Conservation (phyloP, 2,888 invertebrate species). For the Acrocyrtus sp. region DNA sequence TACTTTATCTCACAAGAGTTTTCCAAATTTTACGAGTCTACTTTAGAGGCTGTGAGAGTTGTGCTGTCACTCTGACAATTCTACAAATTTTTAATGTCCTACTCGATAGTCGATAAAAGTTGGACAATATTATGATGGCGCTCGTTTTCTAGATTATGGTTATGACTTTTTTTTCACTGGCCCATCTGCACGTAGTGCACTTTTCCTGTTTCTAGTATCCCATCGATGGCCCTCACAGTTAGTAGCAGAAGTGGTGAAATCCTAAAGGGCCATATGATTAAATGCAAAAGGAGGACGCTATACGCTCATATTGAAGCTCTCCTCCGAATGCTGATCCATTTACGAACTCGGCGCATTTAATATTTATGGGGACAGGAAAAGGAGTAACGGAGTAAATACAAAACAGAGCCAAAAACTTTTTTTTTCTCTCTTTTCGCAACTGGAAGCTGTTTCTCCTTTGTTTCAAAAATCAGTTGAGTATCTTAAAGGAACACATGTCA, state of each 20-base stretch:
- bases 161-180: constrained; percentile 33
- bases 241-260: no score
- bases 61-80: constrained; percentile 3
- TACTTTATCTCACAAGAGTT: no score
- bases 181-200: constrained; percentile 7
- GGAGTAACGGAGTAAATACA: no score
- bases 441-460: not conserved
- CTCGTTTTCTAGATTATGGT: constrained; percentile 31
- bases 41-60: constrained; percentile 9
- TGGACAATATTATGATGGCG: constrained; percentile 37
- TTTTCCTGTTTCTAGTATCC: no score
- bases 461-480: not conserved
- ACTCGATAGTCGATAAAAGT: constrained; percentile 43
- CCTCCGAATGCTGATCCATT: not conserved
- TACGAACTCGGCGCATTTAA: no score
- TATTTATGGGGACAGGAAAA: not conserved
- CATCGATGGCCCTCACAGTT: no score
- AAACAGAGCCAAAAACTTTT: no score
- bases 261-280: no score
- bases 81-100: constrained; percentile 45
- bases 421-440: constrained; percentile 6
- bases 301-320: no score
- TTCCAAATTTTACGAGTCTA: constrained; percentile 24
- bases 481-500: constrained; percentile 14
- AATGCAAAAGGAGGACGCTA: no score